phyloP scores from a whole-genome alignment of 92 coral and sea anemone species.

The Zoanthus gigantus region DNA sequence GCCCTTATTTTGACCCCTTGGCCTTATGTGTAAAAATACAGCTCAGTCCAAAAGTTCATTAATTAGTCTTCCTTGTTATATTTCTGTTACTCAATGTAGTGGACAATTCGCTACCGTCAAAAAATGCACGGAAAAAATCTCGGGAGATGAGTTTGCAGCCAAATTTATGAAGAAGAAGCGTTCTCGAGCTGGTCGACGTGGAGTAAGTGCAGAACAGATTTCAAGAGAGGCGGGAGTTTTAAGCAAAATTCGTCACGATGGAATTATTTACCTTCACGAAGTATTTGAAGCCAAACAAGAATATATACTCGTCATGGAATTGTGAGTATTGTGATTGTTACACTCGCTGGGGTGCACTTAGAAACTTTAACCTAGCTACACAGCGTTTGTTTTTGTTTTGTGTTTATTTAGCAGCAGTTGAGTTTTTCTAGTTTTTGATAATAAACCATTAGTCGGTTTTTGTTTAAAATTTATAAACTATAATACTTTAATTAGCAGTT shows the following conservation, averaged over 20 bases:
- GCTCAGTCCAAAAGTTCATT: not conserved
- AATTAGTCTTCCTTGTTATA: not conserved
- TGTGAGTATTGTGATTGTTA: slow-evolving; percentile 70
- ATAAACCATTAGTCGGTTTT: not conserved
- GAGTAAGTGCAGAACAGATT: slow-evolving; percentile 84
- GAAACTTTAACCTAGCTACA: no score
- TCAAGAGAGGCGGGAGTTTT: slow-evolving; percentile 80
- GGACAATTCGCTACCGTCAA: slow-evolving; percentile 98
- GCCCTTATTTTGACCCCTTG: no score
- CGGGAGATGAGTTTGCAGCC: slow-evolving; percentile 89
- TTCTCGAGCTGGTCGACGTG: slow-evolving; percentile 72
- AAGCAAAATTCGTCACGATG: slow-evolving; percentile 78
- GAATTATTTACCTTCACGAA: slow-evolving; percentile 93
- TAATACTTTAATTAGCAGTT: not conserved
- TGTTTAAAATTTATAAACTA: slow-evolving; percentile 6
- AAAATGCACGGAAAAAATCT: slow-evolving; percentile 77
- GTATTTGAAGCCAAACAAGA: slow-evolving; percentile 85
- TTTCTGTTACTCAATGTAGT: slow-evolving; percentile 39
- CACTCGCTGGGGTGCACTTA: not conserved
- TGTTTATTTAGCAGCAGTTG: not conserved
- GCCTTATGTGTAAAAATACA: not conserved
- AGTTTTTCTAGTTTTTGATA: not conserved
- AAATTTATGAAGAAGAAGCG: slow-evolving; percentile 90
- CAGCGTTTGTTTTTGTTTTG: not conserved
- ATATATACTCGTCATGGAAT: slow-evolving; percentile 82